Base-by-base conservation (phyloP, 2,797 vertebrate genomes). In the Danio aesculapii region DNA sequence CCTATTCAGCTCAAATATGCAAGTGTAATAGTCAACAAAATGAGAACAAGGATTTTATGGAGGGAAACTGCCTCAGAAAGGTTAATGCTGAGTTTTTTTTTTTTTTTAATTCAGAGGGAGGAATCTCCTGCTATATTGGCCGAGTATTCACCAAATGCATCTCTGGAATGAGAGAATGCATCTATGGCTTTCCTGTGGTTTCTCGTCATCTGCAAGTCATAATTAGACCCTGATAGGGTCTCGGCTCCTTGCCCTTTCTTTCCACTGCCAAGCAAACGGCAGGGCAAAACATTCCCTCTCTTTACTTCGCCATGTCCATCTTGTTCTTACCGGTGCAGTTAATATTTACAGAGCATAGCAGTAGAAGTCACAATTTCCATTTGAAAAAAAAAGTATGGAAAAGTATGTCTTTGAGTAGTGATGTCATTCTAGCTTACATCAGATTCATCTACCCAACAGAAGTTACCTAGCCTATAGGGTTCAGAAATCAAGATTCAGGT, bases 21-120 rank as follows among this genome's bases (percentile, higher is more conserved):
- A 89, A 89, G 87, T 78, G 81, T 88, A 92, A 90, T 86, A 90
- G 87, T 89, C 88, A 86, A 86, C 86, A 88, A 91, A 90, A 90
- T 86, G 79, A 82, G 85, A 91, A 77, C 50, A 86, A 89, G 85
- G 81, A 85, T 81, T 88, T 91, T 90, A 86, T 81, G 72, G 81
- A 85, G 75, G 57, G 89, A 83, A 89, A 75, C 78, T 72, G 11
- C 83, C 84, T 88, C 64, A 84, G 85, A 72, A 81, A 76, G 81
- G 82, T 68, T 81, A 47, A 70, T 66, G 50, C n/a, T 46, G 43
- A 12, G 21, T 17, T 76, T 57, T 6, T 53, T 52, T 64, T 72
- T 19, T 72, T 44, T 57, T 30, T 30, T 30, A 30, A 30, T 30
- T 30, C 3, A 30, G n/a, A 47, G 19, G 12, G 17, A 61, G 41